Conservation (phyloP, 2,113 vertebrate species). For the Scalopus aquaticus region DNA sequence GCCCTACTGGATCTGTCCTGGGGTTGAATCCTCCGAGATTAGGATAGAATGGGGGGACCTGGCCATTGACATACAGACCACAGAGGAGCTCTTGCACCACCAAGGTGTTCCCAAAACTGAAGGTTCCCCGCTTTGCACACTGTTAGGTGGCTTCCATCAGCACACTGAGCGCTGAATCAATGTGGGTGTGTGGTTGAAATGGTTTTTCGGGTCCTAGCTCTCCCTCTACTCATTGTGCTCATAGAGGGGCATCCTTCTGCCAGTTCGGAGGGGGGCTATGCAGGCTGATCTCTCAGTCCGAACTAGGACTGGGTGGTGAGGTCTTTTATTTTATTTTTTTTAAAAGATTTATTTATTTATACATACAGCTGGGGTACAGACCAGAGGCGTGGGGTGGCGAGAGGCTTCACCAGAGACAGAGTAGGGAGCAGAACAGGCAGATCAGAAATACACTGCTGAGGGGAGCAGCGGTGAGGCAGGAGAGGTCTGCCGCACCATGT, state of each 20-base stretch:
- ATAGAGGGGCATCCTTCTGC: neutral
- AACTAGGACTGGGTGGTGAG: neutral
- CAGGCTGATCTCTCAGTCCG: neutral
- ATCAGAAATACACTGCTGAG: too few relatives aligned
- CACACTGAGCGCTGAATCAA: neutral
- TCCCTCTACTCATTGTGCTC: too few relatives aligned
- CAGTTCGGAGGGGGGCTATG: neutral
- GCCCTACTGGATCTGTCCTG: neutral
- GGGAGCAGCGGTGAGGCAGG: too few relatives aligned
- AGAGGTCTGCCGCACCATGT: too few relatives aligned
- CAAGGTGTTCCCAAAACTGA: neutral
- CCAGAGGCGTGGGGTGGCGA: too few relatives aligned
- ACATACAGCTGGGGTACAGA: too few relatives aligned
- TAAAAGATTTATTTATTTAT: too few relatives aligned
- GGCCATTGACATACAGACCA: neutral
- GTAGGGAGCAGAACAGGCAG: too few relatives aligned
- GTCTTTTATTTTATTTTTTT: too few relatives aligned
- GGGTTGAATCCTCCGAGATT: neutral
- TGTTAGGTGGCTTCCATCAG: neutral
- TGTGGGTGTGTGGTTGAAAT: neutral
- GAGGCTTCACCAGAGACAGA: too few relatives aligned
- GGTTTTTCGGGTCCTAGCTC: neutral
- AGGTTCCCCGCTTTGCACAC: neutral
- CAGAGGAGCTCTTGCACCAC: neutral
- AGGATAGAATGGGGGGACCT: neutral